Conservation (phyloP, 2,113 vertebrate genomes). For the Amia ocellicauda region DNA sequence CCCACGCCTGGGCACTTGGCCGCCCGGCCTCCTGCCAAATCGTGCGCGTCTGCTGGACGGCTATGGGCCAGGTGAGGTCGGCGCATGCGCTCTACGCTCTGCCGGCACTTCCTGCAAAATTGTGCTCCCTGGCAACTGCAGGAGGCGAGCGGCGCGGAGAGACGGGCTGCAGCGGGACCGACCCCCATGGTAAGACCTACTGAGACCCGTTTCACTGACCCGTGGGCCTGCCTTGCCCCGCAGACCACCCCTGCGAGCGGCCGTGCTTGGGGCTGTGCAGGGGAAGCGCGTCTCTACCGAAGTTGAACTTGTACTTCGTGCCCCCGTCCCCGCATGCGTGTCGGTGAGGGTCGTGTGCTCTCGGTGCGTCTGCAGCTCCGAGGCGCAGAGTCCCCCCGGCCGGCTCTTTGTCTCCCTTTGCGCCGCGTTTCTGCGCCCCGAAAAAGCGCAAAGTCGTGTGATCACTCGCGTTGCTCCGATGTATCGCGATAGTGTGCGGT, state of each 20-base stretch:
- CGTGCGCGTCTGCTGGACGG: background rate
- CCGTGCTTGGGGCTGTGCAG: slow-evolving; percentile 28
- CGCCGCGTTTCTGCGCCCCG: too few species aligned
- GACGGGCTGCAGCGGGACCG: slow-evolving; percentile 17
- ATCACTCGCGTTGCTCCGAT: too few species aligned
- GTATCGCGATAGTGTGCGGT: too few species aligned
- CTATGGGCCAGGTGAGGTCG: background rate
- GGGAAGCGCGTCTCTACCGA: slow-evolving; percentile 17
- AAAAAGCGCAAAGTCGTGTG: too few species aligned
- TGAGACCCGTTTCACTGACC: slow-evolving; percentile 6
- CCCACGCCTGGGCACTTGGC: too few species aligned
- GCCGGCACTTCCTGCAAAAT: slow-evolving; percentile 61
- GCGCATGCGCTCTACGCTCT: slow-evolving; percentile 45
- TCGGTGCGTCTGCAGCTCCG: background rate
- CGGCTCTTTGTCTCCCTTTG: too few species aligned
- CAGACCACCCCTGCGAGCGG: slow-evolving; percentile 24
- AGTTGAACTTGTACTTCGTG: background rate
- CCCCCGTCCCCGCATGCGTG: slow-evolving; percentile 12
- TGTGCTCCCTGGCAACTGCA: slow-evolving; percentile 66
- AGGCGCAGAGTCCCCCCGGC: too few species aligned
- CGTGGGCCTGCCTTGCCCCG: too few species aligned
- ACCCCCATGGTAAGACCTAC: slow-evolving; percentile 56
- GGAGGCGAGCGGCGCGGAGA: slow-evolving; percentile 42
- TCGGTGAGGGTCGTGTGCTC: slow-evolving; percentile 7
- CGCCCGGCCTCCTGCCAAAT: slow-evolving; percentile 1